These are phyloP conservation scores for Dione juno DNA, from an alignment of 2,888 invertebrate species.

Conservation along the genomic window DNA sequence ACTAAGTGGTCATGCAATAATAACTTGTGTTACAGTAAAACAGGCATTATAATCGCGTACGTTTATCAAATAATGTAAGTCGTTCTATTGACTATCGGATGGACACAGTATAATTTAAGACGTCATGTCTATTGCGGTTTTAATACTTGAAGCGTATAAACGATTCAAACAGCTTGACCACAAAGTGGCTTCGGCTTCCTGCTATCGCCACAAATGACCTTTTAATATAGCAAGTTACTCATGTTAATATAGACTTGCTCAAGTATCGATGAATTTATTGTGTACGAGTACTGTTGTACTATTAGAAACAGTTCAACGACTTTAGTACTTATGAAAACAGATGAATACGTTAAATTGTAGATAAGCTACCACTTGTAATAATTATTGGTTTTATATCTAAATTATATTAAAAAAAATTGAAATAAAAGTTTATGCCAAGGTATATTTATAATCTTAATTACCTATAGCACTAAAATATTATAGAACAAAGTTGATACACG, in stretches of 20 bases:
- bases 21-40: not conserved
- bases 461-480: not conserved
- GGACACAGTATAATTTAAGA: constrained; percentile 39
- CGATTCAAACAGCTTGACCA: constrained; percentile 64
- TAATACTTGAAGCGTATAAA: constrained; percentile 48
- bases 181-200: constrained; percentile 73
- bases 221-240: constrained; percentile 68
- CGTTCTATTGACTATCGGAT: constrained; percentile 37
- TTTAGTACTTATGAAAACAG: not conserved
- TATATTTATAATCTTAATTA: not conserved
- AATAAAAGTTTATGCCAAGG: too few species aligned
- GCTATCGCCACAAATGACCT: constrained; percentile 74
- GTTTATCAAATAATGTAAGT: constrained; percentile 26
- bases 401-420: not conserved
- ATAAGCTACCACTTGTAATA: not conserved
- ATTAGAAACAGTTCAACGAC: constrained; percentile 24
- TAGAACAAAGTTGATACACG: not conserved
- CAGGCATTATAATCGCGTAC: constrained; percentile 26
- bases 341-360: too few species aligned
- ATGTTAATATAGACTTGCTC: constrained; percentile 60
- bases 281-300: constrained; percentile 31
- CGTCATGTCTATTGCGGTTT: constrained; percentile 41
- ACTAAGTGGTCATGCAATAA: constrained; percentile 7
- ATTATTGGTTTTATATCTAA: not conserved
- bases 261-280: constrained; percentile 50